These are phyloP conservation scores for Typhlichthys eigenmanni DNA, from an alignment of 2,797 vertebrate species.

Conservation along the genomic window DNA sequence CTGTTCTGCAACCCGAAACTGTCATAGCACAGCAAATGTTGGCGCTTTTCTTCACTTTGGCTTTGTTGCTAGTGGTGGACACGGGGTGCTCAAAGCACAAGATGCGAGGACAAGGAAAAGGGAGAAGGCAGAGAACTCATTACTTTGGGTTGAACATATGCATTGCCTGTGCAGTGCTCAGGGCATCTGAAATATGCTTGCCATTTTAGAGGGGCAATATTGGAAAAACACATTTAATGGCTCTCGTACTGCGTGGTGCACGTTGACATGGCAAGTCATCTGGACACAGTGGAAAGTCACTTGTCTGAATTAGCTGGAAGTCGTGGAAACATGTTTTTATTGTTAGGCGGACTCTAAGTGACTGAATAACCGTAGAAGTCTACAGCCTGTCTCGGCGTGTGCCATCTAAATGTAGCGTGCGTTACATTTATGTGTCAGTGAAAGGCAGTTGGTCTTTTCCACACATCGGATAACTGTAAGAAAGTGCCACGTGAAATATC, in stretches of 20 bases:
- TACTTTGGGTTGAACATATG: constrained; percentile 19
- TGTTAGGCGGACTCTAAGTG: neutral
- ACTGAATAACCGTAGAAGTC: neutral
- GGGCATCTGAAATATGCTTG: constrained; percentile 18
- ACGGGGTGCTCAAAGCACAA: constrained; percentile 27
- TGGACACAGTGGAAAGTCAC: constrained; percentile 4
- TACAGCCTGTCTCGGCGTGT: neutral
- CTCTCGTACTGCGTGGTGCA: constrained; percentile 1
- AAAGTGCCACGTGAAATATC: constrained; percentile 11
- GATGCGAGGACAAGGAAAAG: constrained; percentile 26
- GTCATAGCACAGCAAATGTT: constrained; percentile 72
- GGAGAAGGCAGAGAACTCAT: constrained; percentile 24
- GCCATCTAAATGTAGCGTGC: neutral
- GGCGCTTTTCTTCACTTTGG: constrained; percentile 64
- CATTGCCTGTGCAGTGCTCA: constrained; percentile 16
- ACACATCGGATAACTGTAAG: constrained; percentile 16
- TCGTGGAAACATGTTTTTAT: constrained; percentile 11
- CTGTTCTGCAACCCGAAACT: constrained; percentile 75
- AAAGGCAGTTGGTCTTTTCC: constrained; percentile 14
- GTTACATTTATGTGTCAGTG: constrained; percentile 5
- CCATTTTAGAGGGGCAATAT: constrained; percentile 4
- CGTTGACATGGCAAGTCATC: neutral
- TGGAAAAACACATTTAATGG: neutral
- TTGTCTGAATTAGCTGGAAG: constrained; percentile 1
- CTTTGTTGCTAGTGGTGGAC: constrained; percentile 37